A percentile compares a stretch with the other conserved stretches of the same genome.
Conservation (phyloP, 2,113 vertebrate genomes). For the Amia ocellicauda region DNA sequence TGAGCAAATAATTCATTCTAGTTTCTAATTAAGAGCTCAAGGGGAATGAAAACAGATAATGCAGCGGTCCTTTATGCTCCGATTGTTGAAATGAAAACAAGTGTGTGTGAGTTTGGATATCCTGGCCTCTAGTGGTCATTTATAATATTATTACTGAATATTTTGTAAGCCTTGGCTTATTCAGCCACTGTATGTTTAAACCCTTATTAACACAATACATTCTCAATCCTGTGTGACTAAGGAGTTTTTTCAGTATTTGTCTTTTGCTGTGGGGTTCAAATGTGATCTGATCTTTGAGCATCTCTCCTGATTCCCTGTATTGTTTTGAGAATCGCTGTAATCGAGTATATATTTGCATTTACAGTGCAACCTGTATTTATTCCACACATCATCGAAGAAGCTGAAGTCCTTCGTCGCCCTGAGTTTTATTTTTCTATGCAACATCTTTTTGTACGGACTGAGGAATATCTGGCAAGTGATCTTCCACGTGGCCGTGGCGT, state of each 20-base stretch:
- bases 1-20: too few relatives aligned
- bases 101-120: neutral
- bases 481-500: conserved; percentile 84
- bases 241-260: conserved; percentile 1
- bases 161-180: too few relatives aligned
- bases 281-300: neutral
- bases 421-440: conserved; percentile 73
- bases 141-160: too few relatives aligned
- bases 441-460: conserved; percentile 75
- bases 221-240: neutral
- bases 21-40: too few relatives aligned
- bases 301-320: neutral
- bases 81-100: too few relatives aligned
- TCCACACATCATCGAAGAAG: conserved; percentile 77
- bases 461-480: conserved; percentile 85
- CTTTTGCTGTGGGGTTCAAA: too few relatives aligned
- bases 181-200: too few relatives aligned
- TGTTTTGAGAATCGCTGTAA: conserved; percentile 5
- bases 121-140: conserved; percentile 2
- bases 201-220: neutral
- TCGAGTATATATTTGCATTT: conserved; percentile 16
- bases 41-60: too few relatives aligned
- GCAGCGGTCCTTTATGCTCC: too few relatives aligned
- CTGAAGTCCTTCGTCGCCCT: conserved; percentile 70
- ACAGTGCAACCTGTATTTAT: conserved; percentile 91